Conservation (phyloP, 2,797 vertebrate species). For the Orientallactaga sibirica region DNA sequence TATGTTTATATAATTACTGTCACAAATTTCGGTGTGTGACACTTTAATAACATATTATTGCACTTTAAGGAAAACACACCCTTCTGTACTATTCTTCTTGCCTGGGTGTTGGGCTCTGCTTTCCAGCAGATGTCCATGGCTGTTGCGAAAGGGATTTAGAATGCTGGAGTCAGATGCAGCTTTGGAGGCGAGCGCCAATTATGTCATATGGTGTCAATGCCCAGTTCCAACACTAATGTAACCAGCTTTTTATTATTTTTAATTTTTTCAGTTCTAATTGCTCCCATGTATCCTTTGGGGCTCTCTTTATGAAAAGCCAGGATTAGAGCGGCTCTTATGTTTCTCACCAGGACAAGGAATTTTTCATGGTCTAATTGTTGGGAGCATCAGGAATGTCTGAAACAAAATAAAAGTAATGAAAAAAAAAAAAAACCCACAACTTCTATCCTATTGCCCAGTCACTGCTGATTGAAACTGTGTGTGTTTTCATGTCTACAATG, state of each 20-base stretch:
- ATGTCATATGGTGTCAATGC: conserved; percentile 65
- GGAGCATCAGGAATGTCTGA: background rate
- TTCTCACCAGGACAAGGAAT: conserved; percentile 8
- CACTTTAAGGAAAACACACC: conserved; percentile 75
- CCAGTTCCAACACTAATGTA: conserved; percentile 65
- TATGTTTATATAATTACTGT: conserved; percentile 73
- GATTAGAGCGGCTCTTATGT: background rate
- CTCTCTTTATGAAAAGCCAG: conserved; percentile 50
- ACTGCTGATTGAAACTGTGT: background rate
- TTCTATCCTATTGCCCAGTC: background rate
- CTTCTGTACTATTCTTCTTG: conserved; percentile 48
- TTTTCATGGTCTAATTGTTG: conserved; percentile 65
- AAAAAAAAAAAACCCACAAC: background rate
- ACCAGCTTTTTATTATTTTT: conserved; percentile 74
- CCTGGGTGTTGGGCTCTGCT: conserved; percentile 42
- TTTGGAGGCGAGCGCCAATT: conserved; percentile 60
- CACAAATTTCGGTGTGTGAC: conserved; percentile 52
- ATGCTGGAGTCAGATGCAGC: conserved; percentile 59
- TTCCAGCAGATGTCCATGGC: conserved; percentile 62
- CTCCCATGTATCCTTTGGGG: conserved; percentile 52
- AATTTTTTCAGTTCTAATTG: conserved; percentile 68
- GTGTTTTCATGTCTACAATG: background rate
- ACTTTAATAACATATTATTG: conserved; percentile 69
- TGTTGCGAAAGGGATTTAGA: conserved; percentile 75
- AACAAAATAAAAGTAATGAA: background rate